A percentile compares a stretch with the other conserved stretches of the same genome.
Conservation (phyloP, 1,140 invertebrate species). For the Caenorhabditis inopinata region DNA sequence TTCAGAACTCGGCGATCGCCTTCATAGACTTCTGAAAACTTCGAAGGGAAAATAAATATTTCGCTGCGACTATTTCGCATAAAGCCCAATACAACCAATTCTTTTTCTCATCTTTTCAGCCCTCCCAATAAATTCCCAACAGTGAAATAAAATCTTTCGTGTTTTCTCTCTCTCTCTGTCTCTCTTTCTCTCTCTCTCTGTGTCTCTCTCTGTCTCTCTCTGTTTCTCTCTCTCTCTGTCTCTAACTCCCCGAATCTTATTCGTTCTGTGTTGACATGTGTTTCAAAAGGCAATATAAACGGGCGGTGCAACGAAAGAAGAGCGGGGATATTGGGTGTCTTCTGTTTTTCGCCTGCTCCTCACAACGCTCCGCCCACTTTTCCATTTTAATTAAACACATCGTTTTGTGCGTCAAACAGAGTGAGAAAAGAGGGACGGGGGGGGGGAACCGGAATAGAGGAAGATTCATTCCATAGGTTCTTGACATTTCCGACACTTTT, state of each 20-base stretch:
- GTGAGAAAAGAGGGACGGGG: neutral
- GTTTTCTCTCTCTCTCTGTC: neutral
- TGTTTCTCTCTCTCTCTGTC: neutral
- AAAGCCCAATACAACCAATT: no score
- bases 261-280: conserved; percentile 18
- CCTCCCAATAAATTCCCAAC: neutral
- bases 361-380: conserved; percentile 6
- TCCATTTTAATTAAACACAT: conserved; percentile 32
- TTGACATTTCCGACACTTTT: conserved; percentile 29
- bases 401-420: conserved; percentile 27
- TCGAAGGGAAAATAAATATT: no score
- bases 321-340: conserved; percentile 25
- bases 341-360: neutral
- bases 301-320: neutral
- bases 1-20: no score
- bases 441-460: neutral
- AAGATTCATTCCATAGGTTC: conserved; percentile 1
- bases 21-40: no score
- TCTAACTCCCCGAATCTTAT: no score
- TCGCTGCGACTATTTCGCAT: no score
- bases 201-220: neutral
- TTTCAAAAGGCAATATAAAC: conserved; percentile 34
- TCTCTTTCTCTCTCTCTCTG: neutral
- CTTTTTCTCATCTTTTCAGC: neutral
- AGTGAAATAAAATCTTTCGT: conserved; percentile 23